Evolutionary conservation across 2,888 invertebrate species (phyloP).

Genomic region (Netelia fuscicornis): DNA sequence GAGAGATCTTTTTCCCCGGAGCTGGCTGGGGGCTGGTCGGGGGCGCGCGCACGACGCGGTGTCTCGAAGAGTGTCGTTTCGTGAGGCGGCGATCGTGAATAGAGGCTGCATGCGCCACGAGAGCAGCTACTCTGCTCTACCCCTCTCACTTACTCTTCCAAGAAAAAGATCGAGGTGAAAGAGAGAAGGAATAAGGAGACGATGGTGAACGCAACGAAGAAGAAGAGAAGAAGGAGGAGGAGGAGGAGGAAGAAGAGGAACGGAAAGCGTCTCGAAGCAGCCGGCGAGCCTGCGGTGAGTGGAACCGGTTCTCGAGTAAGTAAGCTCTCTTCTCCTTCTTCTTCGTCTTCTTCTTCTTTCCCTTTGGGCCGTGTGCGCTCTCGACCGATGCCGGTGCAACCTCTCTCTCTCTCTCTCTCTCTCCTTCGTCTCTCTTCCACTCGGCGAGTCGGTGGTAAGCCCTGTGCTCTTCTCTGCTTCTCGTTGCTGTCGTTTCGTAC

Average conservation of each 20-base stretch:
- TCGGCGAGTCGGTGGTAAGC: conserved; percentile 53
- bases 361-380: conserved; percentile 49
- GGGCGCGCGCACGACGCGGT: conserved; percentile 39
- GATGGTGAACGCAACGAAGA: conserved; percentile 35
- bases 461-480: conserved; percentile 41
- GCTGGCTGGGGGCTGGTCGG: background rate
- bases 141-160: conserved; percentile 39
- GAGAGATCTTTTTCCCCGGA: conserved; percentile 55
- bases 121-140: conserved; percentile 36
- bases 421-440: conserved; percentile 52
- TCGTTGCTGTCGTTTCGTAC: conserved; percentile 33
- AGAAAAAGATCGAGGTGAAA: conserved; percentile 22
- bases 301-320: conserved; percentile 81
- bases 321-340: conserved; percentile 66
- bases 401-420: conserved; percentile 68
- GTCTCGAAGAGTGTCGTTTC: conserved; percentile 62
- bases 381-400: conserved; percentile 68
- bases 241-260: conserved; percentile 48
- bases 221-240: conserved; percentile 43
- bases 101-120: conserved; percentile 62
- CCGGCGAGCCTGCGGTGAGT: conserved; percentile 73
- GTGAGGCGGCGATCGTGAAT: conserved; percentile 61
- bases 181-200: conserved; percentile 25
- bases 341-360: conserved; percentile 47
- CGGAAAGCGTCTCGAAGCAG: conserved; percentile 60